Percentiles rank a stretch among this genome's conserved stretches.
Evolutionary conservation across 1,140 invertebrate species (phyloP).

Genomic region (Venturia canescens): DNA sequence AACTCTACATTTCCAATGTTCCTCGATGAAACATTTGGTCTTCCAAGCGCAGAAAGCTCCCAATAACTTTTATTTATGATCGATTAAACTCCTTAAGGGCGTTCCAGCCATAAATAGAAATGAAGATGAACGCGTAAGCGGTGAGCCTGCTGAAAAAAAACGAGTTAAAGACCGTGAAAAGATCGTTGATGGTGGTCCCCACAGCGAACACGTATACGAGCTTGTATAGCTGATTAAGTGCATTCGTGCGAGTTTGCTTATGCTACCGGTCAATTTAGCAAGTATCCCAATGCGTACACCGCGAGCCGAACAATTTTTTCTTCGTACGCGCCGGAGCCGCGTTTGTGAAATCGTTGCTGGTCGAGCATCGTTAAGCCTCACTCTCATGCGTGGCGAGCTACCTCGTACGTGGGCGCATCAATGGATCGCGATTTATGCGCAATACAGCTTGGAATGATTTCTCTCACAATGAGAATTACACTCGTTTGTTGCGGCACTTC

Average conservation of each 20-base stretch:
- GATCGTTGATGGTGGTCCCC: not conserved
- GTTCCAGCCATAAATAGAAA: not conserved
- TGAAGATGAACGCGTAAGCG: not conserved
- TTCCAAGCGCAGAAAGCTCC: too few relatives aligned
- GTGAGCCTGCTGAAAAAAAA: not conserved
- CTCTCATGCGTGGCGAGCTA: constrained; percentile 55
- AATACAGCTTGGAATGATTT: not conserved
- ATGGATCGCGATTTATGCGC: constrained; percentile 40
- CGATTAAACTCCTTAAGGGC: too few relatives aligned
- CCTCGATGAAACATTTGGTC: too few relatives aligned
- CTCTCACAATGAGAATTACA: not conserved
- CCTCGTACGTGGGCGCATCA: constrained; percentile 16
- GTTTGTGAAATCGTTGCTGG: constrained; percentile 37
- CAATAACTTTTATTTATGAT: too few relatives aligned
- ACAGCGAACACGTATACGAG: not conserved
- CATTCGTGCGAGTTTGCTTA: constrained; percentile 39
- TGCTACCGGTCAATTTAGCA: constrained; percentile 40
- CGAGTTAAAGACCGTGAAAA: constrained; percentile 22
- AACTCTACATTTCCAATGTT: too few relatives aligned
- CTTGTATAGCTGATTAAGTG: constrained; percentile 2
- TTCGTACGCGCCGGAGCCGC: constrained; percentile 10
- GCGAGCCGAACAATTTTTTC: constrained; percentile 12
- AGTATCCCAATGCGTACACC: not conserved
- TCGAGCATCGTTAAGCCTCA: constrained; percentile 53
- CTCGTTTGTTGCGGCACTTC: not conserved